Percentiles rank a stretch among this genome's conserved stretches.
phyloP scores from a whole-genome alignment of 2,113 vertebrate species.

The Triplophysa tibetana region DNA sequence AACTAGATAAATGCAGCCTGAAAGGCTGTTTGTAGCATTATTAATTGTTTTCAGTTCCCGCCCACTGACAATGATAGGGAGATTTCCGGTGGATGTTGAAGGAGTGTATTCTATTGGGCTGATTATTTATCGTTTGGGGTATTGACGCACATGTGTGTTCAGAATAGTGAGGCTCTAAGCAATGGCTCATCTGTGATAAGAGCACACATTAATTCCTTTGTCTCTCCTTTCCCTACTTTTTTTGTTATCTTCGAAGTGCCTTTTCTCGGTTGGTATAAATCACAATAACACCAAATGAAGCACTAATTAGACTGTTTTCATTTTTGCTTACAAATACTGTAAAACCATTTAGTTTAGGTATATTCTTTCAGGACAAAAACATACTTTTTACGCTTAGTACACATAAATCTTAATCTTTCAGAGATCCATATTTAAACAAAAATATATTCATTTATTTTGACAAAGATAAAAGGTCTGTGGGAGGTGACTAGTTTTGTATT shows the following conservation, averaged over 20 bases:
- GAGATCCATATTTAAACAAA: no score
- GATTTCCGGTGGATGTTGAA: slow-evolving; percentile 30
- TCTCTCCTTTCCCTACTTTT: neutral
- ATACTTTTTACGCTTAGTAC: no score
- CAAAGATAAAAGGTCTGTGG: neutral
- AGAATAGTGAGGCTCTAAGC: slow-evolving; percentile 22
- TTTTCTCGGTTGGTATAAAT: neutral
- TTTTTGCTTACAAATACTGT: neutral
- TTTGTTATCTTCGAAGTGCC: slow-evolving; percentile 19
- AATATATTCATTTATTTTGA: neutral
- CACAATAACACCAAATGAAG: slow-evolving; percentile 12
- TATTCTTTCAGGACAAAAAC: no score
- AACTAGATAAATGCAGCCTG: slow-evolving; percentile 27
- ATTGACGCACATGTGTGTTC: slow-evolving; percentile 30
- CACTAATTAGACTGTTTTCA: neutral
- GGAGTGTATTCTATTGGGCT: slow-evolving; percentile 28
- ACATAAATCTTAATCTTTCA: neutral
- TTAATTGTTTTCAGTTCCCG: slow-evolving; percentile 38
- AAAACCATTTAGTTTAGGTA: neutral
- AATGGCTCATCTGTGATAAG: slow-evolving; percentile 35
- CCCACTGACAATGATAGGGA: slow-evolving; percentile 30
- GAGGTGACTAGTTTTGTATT: neutral
- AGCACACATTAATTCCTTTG: slow-evolving; percentile 30
- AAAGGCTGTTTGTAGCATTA: slow-evolving; percentile 33
- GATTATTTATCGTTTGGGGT: slow-evolving; percentile 39